These are phyloP conservation scores for Zootoca vivipara DNA, from an alignment of 2,113 vertebrate species.

Conservation along the genomic window DNA sequence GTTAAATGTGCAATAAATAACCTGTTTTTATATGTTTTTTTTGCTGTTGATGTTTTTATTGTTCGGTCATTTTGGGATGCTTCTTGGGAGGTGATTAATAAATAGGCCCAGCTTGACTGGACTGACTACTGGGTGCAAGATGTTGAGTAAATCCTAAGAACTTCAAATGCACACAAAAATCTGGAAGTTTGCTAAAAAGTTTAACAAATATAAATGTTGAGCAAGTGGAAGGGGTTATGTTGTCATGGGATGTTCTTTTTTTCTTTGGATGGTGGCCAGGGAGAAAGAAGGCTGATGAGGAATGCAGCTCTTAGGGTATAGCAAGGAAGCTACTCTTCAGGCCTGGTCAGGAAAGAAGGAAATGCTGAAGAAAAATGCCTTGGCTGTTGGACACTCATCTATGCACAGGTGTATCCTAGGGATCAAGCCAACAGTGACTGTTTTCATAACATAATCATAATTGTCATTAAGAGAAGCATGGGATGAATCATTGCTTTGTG, in stretches of 20 bases:
- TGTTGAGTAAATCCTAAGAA: not conserved
- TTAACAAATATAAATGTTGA: not conserved
- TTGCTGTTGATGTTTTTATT: too few species aligned
- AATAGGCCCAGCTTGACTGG: not conserved
- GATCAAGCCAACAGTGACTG: not conserved
- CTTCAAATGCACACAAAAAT: not conserved
- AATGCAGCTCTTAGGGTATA: not conserved
- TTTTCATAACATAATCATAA: not conserved
- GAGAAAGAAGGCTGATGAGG: not conserved
- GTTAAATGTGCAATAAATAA: too few species aligned
- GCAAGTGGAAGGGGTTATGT: not conserved
- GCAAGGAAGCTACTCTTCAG: not conserved
- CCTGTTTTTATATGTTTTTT: too few species aligned
- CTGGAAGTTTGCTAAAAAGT: not conserved
- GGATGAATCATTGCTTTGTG: not conserved
- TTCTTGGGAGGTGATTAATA: too few species aligned
- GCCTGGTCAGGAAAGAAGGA: accelerated
- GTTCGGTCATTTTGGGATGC: too few species aligned
- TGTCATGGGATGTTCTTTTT: not conserved
- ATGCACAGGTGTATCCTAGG: not conserved
- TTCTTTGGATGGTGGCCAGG: conserved; percentile 7
- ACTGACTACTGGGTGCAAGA: not conserved
- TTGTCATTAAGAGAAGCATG: not conserved
- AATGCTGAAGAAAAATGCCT: not conserved
- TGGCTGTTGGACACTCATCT: accelerated